These are phyloP conservation scores for Orientallactaga sibirica DNA, from an alignment of 2,797 vertebrate genomes.

Conservation along the genomic window DNA sequence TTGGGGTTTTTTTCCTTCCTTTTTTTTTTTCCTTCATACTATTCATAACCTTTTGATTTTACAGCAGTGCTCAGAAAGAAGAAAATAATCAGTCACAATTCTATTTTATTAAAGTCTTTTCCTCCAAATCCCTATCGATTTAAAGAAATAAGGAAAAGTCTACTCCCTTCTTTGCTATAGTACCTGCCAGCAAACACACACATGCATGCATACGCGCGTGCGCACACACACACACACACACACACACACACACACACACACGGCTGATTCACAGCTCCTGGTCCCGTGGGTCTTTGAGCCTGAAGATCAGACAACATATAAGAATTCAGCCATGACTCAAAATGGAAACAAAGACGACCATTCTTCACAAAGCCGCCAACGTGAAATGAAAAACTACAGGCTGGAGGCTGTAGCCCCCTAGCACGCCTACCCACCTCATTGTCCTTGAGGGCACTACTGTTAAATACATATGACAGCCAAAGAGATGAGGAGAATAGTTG, in stretches of 20 bases:
- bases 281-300: constrained; percentile 88
- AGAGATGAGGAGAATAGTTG: constrained; percentile 85
- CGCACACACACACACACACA: constrained; percentile 57
- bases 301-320: constrained; percentile 89
- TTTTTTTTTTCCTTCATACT: constrained; percentile 82
- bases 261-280: constrained; percentile 87
- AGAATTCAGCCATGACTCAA: constrained; percentile 89
- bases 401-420: constrained; percentile 82
- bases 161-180: constrained; percentile 82
- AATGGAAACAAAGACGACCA: constrained; percentile 89
- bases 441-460: constrained; percentile 87
- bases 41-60: constrained; percentile 83
- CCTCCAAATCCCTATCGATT: constrained; percentile 85
- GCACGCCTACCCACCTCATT: constrained; percentile 85
- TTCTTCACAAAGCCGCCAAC: constrained; percentile 85
- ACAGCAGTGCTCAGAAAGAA: constrained; percentile 74
- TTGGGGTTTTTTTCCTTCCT: constrained; percentile 55
- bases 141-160: constrained; percentile 85
- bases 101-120: constrained; percentile 85
- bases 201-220: constrained; percentile 70
- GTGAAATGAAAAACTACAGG: constrained; percentile 87
- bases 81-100: constrained; percentile 84
- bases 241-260: constrained; percentile 74
- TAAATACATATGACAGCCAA: constrained; percentile 87
- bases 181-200: constrained; percentile 86